Conservation (phyloP, 2,888 invertebrate species). For the Scaptomyza polygonia region DNA sequence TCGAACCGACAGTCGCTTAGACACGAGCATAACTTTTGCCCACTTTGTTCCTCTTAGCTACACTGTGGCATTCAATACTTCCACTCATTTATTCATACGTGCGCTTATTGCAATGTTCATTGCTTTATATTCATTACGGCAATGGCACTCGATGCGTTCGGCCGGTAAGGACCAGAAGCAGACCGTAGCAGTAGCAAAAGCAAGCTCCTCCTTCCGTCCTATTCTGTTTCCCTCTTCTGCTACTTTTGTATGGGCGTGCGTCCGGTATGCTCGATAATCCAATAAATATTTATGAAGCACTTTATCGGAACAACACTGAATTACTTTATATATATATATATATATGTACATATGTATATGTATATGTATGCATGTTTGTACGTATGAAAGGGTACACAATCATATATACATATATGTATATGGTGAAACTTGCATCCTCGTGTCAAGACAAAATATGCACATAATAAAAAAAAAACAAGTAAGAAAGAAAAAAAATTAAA, state of each 20-base stretch:
- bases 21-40: conserved; percentile 22
- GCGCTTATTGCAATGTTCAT: conserved; percentile 79
- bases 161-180: conserved; percentile 17
- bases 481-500: conserved; percentile 3
- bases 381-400: conserved; percentile 8
- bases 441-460: conserved; percentile 43
- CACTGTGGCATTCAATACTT: conserved; percentile 63
- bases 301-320: conserved; percentile 81
- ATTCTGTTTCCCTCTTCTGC: not conserved
- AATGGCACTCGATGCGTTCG: conserved; percentile 71
- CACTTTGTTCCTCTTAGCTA: conserved; percentile 19
- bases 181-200: conserved; percentile 10
- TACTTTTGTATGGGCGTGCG: conserved; percentile 41
- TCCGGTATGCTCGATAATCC: conserved; percentile 73
- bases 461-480: conserved; percentile 3
- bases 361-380: not conserved
- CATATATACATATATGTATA: conserved; percentile 28
- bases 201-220: conserved; percentile 3
- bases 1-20: conserved; percentile 29
- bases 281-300: conserved; percentile 82
- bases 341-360: conserved; percentile 7
- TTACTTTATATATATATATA: conserved; percentile 67
- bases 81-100: conserved; percentile 78
- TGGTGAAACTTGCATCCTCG: conserved; percentile 43
- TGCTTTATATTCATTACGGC: conserved; percentile 77